phyloP scores from a whole-genome alignment of 2,113 vertebrate genomes.

The Gulo gulo region DNA sequence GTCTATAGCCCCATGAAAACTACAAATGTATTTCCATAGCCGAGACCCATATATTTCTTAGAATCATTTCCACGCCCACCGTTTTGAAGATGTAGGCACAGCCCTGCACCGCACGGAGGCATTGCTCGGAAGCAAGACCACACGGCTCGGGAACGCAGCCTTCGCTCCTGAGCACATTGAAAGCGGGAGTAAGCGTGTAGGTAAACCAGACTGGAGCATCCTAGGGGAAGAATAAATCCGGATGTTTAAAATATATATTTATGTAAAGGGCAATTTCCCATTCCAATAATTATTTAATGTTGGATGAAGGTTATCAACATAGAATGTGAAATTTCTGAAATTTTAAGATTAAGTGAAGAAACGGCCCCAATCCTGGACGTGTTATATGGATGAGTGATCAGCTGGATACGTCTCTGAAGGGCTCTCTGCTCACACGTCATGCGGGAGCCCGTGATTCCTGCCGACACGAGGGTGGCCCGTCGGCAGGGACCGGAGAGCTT shows the following conservation, averaged over 20 bases:
- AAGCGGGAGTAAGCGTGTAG: accelerated
- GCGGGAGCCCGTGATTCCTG: accelerated
- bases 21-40: neutral
- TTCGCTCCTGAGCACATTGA: accelerated
- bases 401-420: neutral
- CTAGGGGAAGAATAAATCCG: accelerated
- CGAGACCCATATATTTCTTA: neutral
- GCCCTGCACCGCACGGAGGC: accelerated
- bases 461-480: accelerated
- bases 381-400: no score
- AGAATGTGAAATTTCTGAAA: neutral
- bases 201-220: neutral
- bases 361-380: neutral
- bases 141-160: accelerated
- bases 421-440: accelerated
- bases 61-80: accelerated
- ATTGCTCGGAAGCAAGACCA: accelerated
- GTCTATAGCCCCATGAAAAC: neutral
- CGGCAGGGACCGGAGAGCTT: no score
- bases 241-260: no score
- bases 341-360: neutral
- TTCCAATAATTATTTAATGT: neutral
- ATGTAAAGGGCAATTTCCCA: neutral
- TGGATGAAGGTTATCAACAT: neutral
- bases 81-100: accelerated